These are phyloP conservation scores for Mus pahari DNA, from an alignment of 2,113 vertebrate genomes.

Conservation along the genomic window DNA sequence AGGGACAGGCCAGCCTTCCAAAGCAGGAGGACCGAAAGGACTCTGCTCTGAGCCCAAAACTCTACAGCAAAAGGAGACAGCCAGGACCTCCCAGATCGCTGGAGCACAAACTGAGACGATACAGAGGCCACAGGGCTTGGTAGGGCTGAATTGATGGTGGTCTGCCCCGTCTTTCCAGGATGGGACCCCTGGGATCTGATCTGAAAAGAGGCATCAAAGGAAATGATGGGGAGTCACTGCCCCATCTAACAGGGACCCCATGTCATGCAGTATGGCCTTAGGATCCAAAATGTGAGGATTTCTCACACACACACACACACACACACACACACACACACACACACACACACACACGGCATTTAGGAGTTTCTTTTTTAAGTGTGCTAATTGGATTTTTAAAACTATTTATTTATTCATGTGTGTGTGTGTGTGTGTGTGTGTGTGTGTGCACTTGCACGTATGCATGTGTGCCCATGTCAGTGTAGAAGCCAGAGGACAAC, in stretches of 20 bases:
- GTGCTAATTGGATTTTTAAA: not conserved
- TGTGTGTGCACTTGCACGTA: too few species aligned
- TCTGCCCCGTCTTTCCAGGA: not conserved
- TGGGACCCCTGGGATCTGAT: not conserved
- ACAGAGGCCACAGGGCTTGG: not conserved
- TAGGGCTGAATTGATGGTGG: fast-evolving
- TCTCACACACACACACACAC: not conserved
- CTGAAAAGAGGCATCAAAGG: not conserved
- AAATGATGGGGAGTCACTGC: not conserved
- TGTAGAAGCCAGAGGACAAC: not conserved
- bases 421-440: too few species aligned
- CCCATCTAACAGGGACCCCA: not conserved
- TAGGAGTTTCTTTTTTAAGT: slow-evolving; percentile 1
- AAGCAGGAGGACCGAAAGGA: not conserved
- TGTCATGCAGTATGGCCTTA: not conserved
- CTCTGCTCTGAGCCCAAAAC: slow-evolving; percentile 17
- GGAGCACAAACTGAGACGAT: not conserved
- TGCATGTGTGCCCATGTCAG: not conserved
- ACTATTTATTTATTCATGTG: not conserved
- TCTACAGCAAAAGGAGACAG: slow-evolving; percentile 26
- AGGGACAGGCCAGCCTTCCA: not conserved
- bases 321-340: not conserved
- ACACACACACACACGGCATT: not conserved
- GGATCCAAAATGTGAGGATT: not conserved
- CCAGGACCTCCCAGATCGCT: not conserved